Evolutionary conservation across 2,113 vertebrate genomes (phyloP).

Genomic region (Anthoscopus minutus): DNA sequence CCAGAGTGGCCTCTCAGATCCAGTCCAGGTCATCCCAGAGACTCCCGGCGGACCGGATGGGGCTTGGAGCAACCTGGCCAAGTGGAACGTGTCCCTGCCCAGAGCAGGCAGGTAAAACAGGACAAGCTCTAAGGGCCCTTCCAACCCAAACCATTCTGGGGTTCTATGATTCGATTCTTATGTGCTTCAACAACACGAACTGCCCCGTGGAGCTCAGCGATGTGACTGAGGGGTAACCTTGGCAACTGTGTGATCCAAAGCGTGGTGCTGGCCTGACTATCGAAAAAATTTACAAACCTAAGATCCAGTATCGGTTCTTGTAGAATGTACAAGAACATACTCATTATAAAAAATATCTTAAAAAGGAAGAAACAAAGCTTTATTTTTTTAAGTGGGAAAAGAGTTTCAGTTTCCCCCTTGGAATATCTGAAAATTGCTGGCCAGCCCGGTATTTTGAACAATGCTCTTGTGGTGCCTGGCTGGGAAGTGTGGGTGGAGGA

Average conservation of each 20-base stretch:
- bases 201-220: not conserved
- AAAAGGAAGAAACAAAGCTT: not conserved
- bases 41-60: fast-evolving
- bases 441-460: not conserved
- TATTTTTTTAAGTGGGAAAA: not conserved
- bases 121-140: not conserved
- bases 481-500: not conserved
- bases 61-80: not conserved
- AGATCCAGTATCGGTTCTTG: not conserved
- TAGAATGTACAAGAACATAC: not conserved
- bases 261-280: not conserved
- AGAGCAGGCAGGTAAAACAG: not conserved
- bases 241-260: not conserved
- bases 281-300: not conserved
- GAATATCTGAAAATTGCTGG: not conserved
- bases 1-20: not conserved
- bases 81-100: not conserved
- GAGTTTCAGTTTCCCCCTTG: not conserved
- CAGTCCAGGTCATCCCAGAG: fast-evolving
- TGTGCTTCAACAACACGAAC: fast-evolving
- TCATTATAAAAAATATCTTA: not conserved
- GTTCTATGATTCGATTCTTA: not conserved
- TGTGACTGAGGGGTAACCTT: fast-evolving
- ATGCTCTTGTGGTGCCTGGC: not conserved
- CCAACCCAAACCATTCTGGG: not conserved